Evolutionary conservation across 2,797 vertebrate genomes (phyloP).

Genomic region (Staurois parvus): DNA sequence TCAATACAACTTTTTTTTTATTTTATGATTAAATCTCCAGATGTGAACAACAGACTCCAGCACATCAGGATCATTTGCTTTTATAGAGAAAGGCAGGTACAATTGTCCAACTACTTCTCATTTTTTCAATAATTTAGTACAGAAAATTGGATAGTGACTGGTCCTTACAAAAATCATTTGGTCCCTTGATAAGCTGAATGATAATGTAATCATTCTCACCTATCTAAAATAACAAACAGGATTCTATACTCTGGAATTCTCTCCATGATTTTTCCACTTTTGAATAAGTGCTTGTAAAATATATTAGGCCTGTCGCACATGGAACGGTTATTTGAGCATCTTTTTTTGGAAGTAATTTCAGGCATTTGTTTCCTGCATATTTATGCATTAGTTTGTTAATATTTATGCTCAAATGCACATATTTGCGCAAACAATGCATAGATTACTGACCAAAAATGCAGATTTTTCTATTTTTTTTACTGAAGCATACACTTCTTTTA

Average conservation of each 20-base stretch:
- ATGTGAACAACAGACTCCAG: neutral
- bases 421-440: no score
- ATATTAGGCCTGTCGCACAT: no score
- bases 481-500: no score
- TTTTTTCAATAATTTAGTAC: neutral
- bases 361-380: no score
- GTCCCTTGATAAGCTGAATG: neutral
- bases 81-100: neutral
- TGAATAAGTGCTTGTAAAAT: neutral
- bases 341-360: no score
- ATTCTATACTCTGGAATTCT: neutral
- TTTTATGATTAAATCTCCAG: neutral
- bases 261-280: neutral
- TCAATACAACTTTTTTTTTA: no score
- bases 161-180: neutral
- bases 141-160: neutral
- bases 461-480: no score
- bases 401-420: no score
- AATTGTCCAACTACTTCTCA: neutral
- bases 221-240: neutral
- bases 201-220: neutral
- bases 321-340: no score
- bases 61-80: neutral
- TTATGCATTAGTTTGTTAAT: no score
- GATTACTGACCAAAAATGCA: no score